Base-by-base conservation (phyloP, 37 sponge, comb jelly and placozoan genomes). In the Hexactinellida sp. region DNA sequence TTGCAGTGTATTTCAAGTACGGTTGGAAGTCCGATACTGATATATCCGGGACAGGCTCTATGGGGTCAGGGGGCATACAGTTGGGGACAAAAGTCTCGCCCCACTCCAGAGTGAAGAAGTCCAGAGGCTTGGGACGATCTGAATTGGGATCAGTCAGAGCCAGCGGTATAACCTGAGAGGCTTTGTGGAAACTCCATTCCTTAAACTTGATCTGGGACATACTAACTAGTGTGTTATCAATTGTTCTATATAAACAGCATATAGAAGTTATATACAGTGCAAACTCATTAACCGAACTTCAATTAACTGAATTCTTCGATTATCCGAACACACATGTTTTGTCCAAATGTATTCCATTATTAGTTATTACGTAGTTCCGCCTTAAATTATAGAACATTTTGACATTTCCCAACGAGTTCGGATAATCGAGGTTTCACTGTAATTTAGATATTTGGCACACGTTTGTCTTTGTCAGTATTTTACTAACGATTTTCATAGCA, bases 101-200 rank as follows among this genome's bases (percentile, higher is more conserved):
- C 96, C 96, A 98, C 0, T 90, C 94, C 84, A 54, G 82, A 1
- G 99, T 98, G 84, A 98, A 98, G 54, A 98, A 54, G 85, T 94
- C 99, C 32, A 54, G 30, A 5, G 47, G 47, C 30, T n/a, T 7
- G 34, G 30, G 76, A 10, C 30, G 76, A n/a, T 32, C 34, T 47
- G 52, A 47, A 23, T 63, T 63, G 34, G 76, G 76, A n/a, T 63
- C 76, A n/a, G 3, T 63, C 76, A 63, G 76, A 25, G 76, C 76
- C 5, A 63, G 34, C 3, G 76, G 76, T 25, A 63, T 63, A 23
- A 63, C 76, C 76, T 63, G 76, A 32, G 76, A 63, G 34, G 76
- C 76, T 63, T 63, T 63, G 76, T 63, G 13, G 76, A 63, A 63
- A n/a, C 13, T 28, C 76, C 76, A 63, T 32, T 63, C 76, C 13